Conservation (phyloP, 2,113 vertebrate genomes). For the Odocoileus hemionus region DNA sequence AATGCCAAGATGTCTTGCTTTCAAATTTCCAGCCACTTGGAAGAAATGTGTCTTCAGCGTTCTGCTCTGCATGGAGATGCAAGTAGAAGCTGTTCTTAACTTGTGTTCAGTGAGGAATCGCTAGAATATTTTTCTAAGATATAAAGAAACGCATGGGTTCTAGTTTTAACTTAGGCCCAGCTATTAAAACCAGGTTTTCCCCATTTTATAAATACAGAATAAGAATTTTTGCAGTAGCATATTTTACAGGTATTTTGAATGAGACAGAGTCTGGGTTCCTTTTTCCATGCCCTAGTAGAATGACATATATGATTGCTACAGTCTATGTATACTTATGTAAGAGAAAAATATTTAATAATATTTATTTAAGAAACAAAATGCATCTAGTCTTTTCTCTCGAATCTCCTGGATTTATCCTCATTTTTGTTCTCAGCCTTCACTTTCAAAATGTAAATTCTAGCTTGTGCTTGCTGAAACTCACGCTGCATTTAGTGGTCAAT, state of each 20-base stretch:
- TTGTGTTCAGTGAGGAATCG: background rate
- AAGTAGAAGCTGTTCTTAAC: background rate
- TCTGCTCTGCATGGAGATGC: background rate
- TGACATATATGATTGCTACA: background rate
- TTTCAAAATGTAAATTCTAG: background rate
- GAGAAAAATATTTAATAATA: background rate
- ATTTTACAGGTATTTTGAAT: background rate
- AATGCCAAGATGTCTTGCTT: background rate
- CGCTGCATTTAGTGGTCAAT: accelerated
- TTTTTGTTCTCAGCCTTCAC: background rate
- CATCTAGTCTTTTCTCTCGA: background rate
- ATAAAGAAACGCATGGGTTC: background rate
- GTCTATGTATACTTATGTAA: background rate
- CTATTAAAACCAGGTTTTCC: background rate
- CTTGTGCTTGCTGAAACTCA: background rate
- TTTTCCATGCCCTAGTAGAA: background rate
- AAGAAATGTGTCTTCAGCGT: background rate
- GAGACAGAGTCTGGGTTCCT: background rate
- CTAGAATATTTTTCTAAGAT: background rate
- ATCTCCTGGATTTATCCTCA: background rate
- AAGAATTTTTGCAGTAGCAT: background rate
- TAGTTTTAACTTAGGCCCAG: background rate
- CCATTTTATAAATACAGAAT: background rate
- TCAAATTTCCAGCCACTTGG: background rate
- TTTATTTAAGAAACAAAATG: background rate